These are phyloP conservation scores for Chloropsis hardwickii DNA, from an alignment of 2,113 vertebrate species.

Conservation along the genomic window DNA sequence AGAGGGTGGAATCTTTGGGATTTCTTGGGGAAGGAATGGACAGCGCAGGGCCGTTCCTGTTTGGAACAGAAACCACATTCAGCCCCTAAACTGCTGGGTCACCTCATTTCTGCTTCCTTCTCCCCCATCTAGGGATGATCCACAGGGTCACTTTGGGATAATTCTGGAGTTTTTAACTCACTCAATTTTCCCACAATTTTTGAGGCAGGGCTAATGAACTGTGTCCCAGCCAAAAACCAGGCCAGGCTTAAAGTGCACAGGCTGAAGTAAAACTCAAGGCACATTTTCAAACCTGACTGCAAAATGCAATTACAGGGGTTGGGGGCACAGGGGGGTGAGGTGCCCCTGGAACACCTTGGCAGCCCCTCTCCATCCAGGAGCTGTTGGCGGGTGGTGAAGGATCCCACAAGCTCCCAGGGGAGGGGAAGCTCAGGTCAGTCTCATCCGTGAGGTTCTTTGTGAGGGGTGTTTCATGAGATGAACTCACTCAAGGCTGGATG, in stretches of 20 bases:
- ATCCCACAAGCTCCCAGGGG: rapidly evolving
- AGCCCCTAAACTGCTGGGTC: not conserved
- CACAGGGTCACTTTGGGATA: not conserved
- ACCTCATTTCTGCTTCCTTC: not conserved
- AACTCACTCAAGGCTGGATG: not conserved
- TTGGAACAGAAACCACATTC: not conserved
- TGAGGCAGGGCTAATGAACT: not conserved
- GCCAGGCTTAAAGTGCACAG: not conserved
- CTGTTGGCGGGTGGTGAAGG: not conserved
- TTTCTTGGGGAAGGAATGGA: not conserved
- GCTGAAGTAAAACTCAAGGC: not conserved
- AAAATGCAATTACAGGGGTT: rapidly evolving
- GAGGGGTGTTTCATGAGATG: not conserved
- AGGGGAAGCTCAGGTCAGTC: not conserved
- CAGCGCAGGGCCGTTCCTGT: rapidly evolving
- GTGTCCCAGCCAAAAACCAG: not conserved
- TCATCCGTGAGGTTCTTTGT: not conserved
- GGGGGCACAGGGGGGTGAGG: not conserved
- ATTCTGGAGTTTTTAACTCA: not conserved
- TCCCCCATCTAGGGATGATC: rapidly evolving
- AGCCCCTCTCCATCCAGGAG: not conserved
- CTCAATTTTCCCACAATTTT: not conserved
- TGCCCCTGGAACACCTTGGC: not conserved
- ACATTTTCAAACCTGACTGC: not conserved
- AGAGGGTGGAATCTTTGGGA: not conserved